Percentiles rank a stretch among this genome's conserved stretches.
phyloP scores from a whole-genome alignment of 2,113 vertebrate species.

The Regulus satrapa region DNA sequence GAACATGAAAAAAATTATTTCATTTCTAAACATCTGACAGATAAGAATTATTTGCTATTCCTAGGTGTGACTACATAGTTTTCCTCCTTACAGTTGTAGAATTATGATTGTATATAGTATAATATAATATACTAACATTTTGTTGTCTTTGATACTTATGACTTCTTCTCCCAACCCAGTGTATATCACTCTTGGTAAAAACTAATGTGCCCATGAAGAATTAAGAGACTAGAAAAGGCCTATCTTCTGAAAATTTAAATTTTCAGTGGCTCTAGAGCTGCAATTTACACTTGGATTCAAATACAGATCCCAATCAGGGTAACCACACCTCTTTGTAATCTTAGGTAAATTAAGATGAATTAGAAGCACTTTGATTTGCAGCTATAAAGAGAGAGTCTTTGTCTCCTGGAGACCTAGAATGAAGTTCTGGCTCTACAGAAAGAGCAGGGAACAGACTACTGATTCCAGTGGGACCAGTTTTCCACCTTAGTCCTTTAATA shows the following conservation, averaged over 20 bases:
- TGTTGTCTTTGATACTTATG: neutral
- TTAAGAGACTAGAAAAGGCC: neutral
- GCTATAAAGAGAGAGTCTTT: neutral
- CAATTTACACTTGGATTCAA: neutral
- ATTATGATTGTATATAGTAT: neutral
- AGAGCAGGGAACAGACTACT: neutral
- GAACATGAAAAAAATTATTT: neutral
- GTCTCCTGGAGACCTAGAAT: neutral
- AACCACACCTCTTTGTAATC: neutral
- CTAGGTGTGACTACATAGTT: neutral
- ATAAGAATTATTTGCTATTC: neutral
- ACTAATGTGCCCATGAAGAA: neutral
- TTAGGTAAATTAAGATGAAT: neutral
- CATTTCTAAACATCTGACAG: neutral
- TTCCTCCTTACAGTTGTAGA: neutral
- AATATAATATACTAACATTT: neutral
- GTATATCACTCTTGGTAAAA: neutral
- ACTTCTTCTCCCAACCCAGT: neutral
- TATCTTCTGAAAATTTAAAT: neutral
- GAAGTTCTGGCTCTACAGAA: conserved; percentile 6
- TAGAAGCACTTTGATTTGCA: conserved; percentile 23
- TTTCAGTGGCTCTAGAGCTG: neutral
- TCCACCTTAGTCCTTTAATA: neutral
- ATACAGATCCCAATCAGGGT: neutral
- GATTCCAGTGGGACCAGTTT: conserved; percentile 14